Evolutionary conservation across 2,797 vertebrate genomes (phyloP).

Genomic region (Lithobates pipiens): DNA sequence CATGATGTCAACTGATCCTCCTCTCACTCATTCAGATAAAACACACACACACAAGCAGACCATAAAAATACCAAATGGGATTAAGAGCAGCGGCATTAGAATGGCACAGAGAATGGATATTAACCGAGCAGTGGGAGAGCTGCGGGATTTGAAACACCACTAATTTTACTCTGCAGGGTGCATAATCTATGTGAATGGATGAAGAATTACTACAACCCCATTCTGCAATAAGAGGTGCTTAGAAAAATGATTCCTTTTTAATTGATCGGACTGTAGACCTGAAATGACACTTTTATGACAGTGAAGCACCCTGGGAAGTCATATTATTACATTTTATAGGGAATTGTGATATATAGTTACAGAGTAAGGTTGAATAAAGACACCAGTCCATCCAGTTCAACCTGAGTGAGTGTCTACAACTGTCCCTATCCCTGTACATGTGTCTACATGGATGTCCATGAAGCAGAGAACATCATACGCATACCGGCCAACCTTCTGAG

Average conservation of each 20-base stretch:
- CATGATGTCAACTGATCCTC: conserved; percentile 40
- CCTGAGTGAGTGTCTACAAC: too few species aligned
- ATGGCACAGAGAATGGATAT: conserved; percentile 43
- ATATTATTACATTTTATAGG: neutral
- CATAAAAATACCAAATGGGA: conserved; percentile 52
- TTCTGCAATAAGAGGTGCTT: neutral
- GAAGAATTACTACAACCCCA: neutral
- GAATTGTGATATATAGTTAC: neutral
- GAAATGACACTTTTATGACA: neutral
- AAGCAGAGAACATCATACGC: neutral
- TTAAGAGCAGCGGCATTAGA: conserved; percentile 33
- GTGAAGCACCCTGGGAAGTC: neutral
- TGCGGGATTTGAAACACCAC: conserved; percentile 13
- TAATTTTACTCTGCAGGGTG: conserved; percentile 46
- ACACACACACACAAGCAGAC: conserved; percentile 10
- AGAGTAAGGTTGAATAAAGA: too few species aligned
- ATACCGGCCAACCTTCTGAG: too few species aligned
- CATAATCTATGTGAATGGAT: conserved; percentile 24
- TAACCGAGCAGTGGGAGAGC: conserved; percentile 44
- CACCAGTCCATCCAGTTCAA: too few species aligned
- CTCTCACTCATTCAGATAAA: conserved; percentile 37
- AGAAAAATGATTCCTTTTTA: neutral
- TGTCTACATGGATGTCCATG: neutral
- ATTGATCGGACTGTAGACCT: neutral
- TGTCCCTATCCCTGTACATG: too few species aligned